Evolutionary conservation across 2,797 vertebrate species (phyloP).

Genomic region (Aphelocoma californica): DNA sequence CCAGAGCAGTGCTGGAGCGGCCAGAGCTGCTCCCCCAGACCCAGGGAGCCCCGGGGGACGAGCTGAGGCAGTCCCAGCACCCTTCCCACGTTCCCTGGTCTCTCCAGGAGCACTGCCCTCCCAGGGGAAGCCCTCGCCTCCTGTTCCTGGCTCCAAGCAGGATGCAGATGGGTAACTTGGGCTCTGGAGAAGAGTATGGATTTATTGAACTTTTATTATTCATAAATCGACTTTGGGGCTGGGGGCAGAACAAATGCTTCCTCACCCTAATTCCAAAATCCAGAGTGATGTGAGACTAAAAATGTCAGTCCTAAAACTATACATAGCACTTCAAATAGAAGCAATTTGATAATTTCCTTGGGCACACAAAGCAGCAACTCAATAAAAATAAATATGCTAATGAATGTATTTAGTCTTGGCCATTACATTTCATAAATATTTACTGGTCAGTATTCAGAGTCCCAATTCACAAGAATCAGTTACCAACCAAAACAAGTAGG

Average conservation of each 20-base stretch:
- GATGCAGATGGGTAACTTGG: neutral
- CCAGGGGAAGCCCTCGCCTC: neutral
- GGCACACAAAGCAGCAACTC: neutral
- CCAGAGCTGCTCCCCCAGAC: neutral
- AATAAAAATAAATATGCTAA: constrained; percentile 29
- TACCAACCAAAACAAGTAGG: neutral
- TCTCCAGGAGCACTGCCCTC: neutral
- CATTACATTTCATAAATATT: constrained; percentile 32
- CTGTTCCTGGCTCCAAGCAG: neutral
- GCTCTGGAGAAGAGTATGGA: neutral
- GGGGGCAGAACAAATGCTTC: neutral
- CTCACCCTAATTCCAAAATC: neutral
- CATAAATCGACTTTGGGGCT: neutral
- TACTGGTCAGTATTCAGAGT: neutral
- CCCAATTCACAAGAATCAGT: neutral
- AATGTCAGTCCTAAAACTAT: neutral
- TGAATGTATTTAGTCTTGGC: constrained; percentile 19
- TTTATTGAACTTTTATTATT: neutral
- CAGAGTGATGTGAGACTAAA: neutral
- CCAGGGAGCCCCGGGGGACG: accelerated
- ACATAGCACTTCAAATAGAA: neutral
- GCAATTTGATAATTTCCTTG: constrained; percentile 18
- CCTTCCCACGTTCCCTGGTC: neutral
- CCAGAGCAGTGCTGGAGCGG: too few species aligned
- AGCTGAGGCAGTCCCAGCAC: neutral